phyloP scores from a whole-genome alignment of 1,140 invertebrate species.

The Catajapyx aquilonaris region DNA sequence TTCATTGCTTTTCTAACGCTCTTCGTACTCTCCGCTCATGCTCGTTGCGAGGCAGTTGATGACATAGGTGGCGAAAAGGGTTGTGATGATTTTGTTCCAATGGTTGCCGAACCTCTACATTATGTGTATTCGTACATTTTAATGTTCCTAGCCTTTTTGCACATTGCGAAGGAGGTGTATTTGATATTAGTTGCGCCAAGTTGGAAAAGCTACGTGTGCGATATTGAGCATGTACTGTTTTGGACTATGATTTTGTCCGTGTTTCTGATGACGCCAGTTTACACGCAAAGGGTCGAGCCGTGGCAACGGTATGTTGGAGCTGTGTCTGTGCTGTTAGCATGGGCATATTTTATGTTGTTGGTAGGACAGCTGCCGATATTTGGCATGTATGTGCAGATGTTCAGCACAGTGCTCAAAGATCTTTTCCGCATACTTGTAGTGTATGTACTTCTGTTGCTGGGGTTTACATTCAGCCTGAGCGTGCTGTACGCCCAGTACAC shows the following conservation, averaged over 20 bases:
- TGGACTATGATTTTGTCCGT: background rate
- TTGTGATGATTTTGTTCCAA: too few relatives aligned
- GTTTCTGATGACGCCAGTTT: slow-evolving; percentile 13
- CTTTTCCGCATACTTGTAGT: slow-evolving; percentile 62
- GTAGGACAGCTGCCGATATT: slow-evolving; percentile 64
- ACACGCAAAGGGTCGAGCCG: slow-evolving; percentile 10
- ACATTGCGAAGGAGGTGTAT: background rate
- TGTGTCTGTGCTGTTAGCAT: slow-evolving; percentile 57
- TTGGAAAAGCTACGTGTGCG: slow-evolving; percentile 2
- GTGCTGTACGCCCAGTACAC: slow-evolving; percentile 60
- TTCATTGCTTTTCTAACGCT: slow-evolving; percentile 54
- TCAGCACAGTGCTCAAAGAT: slow-evolving; percentile 60
- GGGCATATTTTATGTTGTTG: slow-evolving; percentile 71
- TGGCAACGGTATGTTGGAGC: slow-evolving; percentile 36
- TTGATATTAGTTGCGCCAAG: slow-evolving; percentile 1
- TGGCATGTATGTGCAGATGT: slow-evolving; percentile 71
- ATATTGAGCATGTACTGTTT: background rate
- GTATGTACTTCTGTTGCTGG: slow-evolving; percentile 60
- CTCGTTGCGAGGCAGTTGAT: too few relatives aligned
- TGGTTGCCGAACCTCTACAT: too few relatives aligned
- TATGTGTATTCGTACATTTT: too few relatives aligned
- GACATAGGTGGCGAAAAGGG: too few relatives aligned
- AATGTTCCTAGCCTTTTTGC: slow-evolving; percentile 1
- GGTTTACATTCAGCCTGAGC: slow-evolving; percentile 67
- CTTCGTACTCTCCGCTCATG: slow-evolving; percentile 50